Percentiles rank a stretch among this genome's conserved stretches.
Evolutionary conservation across 1,140 invertebrate species (phyloP).

Genomic region (Brachionus paranguensis): DNA sequence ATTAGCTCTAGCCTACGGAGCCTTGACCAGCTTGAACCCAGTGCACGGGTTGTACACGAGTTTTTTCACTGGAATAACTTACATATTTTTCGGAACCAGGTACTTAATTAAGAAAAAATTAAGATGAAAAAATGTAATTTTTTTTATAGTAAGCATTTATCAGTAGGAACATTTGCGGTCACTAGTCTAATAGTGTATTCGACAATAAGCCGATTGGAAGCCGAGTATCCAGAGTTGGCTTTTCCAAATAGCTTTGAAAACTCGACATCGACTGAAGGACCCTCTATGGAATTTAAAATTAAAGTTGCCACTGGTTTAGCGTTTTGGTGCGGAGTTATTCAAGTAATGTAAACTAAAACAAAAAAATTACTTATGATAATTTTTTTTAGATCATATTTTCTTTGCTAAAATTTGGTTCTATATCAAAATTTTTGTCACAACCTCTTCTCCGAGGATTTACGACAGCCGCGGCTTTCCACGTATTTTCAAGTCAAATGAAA

Average conservation of each 20-base stretch:
- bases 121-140: neutral
- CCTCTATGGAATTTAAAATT: neutral
- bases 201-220: neutral
- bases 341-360: slow-evolving; percentile 45
- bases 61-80: slow-evolving; percentile 47
- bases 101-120: neutral
- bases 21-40: slow-evolving; percentile 47
- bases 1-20: slow-evolving; percentile 57
- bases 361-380: neutral
- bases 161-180: slow-evolving; percentile 46
- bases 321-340: slow-evolving; percentile 32
- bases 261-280: neutral
- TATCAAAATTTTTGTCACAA: slow-evolving; percentile 57
- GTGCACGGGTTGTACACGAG: slow-evolving; percentile 48
- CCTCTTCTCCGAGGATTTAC: slow-evolving; percentile 58
- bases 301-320: slow-evolving; percentile 21
- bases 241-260: neutral
- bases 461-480: slow-evolving; percentile 58
- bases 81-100: slow-evolving; percentile 48
- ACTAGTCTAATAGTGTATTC: slow-evolving; percentile 44
- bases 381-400: neutral
- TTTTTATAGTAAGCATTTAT: slow-evolving; percentile 43
- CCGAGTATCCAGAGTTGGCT: neutral
- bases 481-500: slow-evolving; percentile 57
- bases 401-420: slow-evolving; percentile 49